Evolutionary conservation across 1,140 invertebrate genomes (phyloP).

Genomic region (Paraescarpia echinospica): DNA sequence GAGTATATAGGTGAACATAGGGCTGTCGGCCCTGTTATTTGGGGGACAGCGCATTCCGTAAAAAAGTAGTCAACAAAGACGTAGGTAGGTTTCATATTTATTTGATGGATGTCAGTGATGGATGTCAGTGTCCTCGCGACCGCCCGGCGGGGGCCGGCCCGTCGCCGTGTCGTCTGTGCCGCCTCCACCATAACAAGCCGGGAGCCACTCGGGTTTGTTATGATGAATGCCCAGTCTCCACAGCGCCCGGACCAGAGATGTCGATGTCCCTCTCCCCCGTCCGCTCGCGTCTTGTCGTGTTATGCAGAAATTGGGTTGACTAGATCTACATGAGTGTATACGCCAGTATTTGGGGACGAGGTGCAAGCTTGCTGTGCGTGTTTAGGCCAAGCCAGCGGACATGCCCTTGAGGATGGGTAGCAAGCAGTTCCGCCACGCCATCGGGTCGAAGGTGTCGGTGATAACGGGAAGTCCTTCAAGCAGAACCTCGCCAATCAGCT

Average conservation of each 20-base stretch:
- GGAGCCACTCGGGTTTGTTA: not conserved
- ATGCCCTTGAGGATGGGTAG: constrained; percentile 3
- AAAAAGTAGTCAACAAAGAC: not conserved
- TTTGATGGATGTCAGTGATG: not conserved
- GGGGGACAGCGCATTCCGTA: not conserved
- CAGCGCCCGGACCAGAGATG: not conserved
- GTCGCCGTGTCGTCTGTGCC: not conserved
- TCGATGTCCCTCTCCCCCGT: not conserved
- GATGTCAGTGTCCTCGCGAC: not conserved
- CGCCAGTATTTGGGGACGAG: not conserved
- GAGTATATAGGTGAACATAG: no score
- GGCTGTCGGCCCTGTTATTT: not conserved
- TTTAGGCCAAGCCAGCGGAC: not conserved
- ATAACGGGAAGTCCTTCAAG: not conserved
- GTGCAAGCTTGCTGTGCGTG: not conserved
- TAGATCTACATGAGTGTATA: not conserved
- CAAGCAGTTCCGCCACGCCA: constrained; percentile 21
- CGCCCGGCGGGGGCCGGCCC: no score
- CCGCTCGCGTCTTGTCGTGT: not conserved
- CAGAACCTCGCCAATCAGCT: constrained; percentile 13
- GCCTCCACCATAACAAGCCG: not conserved
- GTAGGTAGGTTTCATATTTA: not conserved
- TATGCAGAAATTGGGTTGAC: not conserved
- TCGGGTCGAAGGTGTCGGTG: constrained; percentile 19
- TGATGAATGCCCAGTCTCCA: not conserved